Base-by-base conservation (phyloP, 1,140 invertebrate species). In the Cydia amplana region DNA sequence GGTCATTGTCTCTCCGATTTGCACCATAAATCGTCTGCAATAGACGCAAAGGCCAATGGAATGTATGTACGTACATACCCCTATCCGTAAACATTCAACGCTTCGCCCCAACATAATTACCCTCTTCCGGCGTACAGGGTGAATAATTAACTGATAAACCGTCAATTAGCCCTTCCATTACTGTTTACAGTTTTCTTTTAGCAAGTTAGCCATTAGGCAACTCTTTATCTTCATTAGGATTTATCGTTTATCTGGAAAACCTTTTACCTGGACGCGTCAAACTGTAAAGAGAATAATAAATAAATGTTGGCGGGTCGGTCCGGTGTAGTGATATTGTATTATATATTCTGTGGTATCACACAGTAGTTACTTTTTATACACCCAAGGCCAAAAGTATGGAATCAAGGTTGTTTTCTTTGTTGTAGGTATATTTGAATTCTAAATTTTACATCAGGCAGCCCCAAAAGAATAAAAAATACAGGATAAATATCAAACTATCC, bases 151-250 rank as follows among this genome's bases (percentile, higher is more conserved):
- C 18, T 60, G 36, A 73, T 73, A 73, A 51, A 70, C 72, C 72
- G 43, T 74, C 77, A 80, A 80, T 80, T 80, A 80, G 75, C 63
- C 46, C 36, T 67, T 25, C 49, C 75, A 72, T 80, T 75, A 77
- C 67, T 75, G 60, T 79, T 79, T 78, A 81, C 74, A 78, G 76
- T 83, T 82, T 83, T 80, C 77, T 85, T 83, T 82, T 81, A 73
- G 63, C 73, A 36, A 67, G 16, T 78, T 70, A 77, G 78, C 79
- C 81, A 78, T 82, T 80, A 83, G 73, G 64, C 75, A 72, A 75
- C 81, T 77, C 78, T 83, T 83, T 84, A 83, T 83, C 81, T 80
- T 84, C 83, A 83, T 84, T 84, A 84, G 43, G 74, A 43, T 77
- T 78, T 77, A 82, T 77, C 80, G 80, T 76, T 79, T 83, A 82